phyloP scores from a whole-genome alignment of 92 coral and sea anemone species.

The Bergia puertoricense region DNA sequence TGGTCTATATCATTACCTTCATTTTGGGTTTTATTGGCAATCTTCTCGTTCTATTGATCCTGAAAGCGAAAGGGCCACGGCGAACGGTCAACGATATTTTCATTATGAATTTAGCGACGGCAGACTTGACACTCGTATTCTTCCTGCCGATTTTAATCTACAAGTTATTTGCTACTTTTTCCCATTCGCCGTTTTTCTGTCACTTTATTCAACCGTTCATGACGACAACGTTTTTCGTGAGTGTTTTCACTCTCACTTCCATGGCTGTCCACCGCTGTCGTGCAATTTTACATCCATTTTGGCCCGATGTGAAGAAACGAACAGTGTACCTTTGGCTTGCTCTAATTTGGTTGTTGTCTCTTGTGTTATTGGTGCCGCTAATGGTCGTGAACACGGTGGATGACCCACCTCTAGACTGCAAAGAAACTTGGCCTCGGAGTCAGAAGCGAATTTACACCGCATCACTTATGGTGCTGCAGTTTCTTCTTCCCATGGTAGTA shows the following conservation, averaged over 20 bases:
- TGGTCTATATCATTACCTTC: constrained; percentile 63
- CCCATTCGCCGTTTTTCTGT: constrained; percentile 67
- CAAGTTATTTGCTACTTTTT: constrained; percentile 55
- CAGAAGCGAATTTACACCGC: constrained; percentile 47
- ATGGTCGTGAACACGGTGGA: constrained; percentile 70
- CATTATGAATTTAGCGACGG: constrained; percentile 81
- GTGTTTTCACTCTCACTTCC: constrained; percentile 79
- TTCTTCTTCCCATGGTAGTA: constrained; percentile 29
- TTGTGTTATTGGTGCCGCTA: constrained; percentile 57
- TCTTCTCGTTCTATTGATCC: constrained; percentile 66
- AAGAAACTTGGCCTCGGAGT: constrained; percentile 42
- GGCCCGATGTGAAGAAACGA: constrained; percentile 69
- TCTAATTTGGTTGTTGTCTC: constrained; percentile 66
- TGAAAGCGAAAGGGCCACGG: constrained; percentile 61
- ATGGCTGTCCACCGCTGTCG: constrained; percentile 93
- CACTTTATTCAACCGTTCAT: constrained; percentile 74
- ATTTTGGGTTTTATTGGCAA: constrained; percentile 78
- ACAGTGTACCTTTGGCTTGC: constrained; percentile 65
- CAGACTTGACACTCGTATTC: constrained; percentile 74
- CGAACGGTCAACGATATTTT: constrained; percentile 81
- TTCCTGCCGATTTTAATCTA: constrained; percentile 77
- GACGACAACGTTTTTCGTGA: constrained; percentile 84
- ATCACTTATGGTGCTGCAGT: constrained; percentile 49
- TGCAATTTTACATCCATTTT: constrained; percentile 78
- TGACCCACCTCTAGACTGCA: constrained; percentile 42